Percentiles rank a stretch among this genome's conserved stretches.
These are phyloP conservation scores for Leucozona laternaria DNA, from an alignment of 2,888 invertebrate genomes.

Conservation along the genomic window DNA sequence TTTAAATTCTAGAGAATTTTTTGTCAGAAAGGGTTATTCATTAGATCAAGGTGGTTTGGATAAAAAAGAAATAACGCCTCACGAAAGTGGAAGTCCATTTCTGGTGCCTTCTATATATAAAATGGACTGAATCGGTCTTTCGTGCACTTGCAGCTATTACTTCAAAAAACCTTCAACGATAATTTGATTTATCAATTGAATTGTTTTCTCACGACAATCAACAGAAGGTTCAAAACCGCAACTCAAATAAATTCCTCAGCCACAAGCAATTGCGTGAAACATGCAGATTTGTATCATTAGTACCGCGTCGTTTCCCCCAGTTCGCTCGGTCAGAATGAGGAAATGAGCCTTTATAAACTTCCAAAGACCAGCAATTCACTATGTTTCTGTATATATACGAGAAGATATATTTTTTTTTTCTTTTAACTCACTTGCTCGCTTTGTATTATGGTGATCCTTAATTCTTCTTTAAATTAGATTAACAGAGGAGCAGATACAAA, in stretches of 20 bases:
- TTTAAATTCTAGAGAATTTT: neutral
- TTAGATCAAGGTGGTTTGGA: no score
- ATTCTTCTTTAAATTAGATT: conserved; percentile 70
- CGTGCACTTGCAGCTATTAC: neutral
- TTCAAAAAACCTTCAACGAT: neutral
- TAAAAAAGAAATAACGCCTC: no score
- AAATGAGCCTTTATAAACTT: conserved; percentile 37
- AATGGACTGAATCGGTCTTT: no score
- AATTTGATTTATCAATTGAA: conserved; percentile 35
- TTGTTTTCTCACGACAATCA: conserved; percentile 60
- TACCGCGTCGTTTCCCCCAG: conserved; percentile 4
- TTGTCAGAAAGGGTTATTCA: no score
- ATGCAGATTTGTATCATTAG: conserved; percentile 71
- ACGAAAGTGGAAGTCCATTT: no score
- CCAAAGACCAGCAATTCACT: conserved; percentile 1
- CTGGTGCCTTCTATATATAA: no score
- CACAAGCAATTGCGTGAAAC: conserved; percentile 64
- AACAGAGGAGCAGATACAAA: conserved; percentile 33
- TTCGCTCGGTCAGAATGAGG: conserved; percentile 18
- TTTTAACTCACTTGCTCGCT: neutral
- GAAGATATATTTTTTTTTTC: neutral
- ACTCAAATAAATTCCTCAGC: conserved; percentile 50
- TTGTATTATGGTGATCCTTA: conserved; percentile 34
- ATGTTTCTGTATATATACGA: no score
- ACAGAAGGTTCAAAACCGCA: conserved; percentile 33